phyloP scores from a whole-genome alignment of 2,888 invertebrate genomes.

The Thera obeliscata region DNA sequence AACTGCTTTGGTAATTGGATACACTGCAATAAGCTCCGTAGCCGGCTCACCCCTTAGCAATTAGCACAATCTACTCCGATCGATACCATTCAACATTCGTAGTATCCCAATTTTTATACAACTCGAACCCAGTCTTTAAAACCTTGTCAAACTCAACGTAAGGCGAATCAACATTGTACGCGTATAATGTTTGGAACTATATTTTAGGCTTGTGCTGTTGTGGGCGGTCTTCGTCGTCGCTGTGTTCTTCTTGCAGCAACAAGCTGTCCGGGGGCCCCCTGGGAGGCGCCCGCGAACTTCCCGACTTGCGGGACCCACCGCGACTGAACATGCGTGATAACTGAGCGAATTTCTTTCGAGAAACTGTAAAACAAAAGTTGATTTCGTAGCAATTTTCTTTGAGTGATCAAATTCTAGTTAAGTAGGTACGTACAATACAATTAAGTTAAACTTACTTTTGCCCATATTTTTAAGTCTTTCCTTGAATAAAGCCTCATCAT shows the following conservation, averaged over 20 bases:
- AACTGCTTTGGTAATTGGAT: constrained; percentile 17
- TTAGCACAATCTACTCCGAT: constrained; percentile 25
- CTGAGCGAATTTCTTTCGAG: constrained; percentile 92
- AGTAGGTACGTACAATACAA: neutral
- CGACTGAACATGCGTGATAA: constrained; percentile 91
- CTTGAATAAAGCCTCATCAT: constrained; percentile 89
- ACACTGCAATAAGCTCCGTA: constrained; percentile 26
- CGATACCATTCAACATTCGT: constrained; percentile 40
- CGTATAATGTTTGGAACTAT: constrained; percentile 25
- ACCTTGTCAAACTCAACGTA: constrained; percentile 62
- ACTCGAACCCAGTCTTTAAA: constrained; percentile 76
- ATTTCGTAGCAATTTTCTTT: neutral
- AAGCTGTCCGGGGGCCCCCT: constrained; percentile 84
- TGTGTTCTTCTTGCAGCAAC: constrained; percentile 86
- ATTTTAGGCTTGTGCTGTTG: constrained; percentile 52
- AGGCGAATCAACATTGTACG: constrained; percentile 42
- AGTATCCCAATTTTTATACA: constrained; percentile 58
- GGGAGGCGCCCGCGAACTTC: constrained; percentile 67
- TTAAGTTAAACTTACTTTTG: constrained; percentile 82
- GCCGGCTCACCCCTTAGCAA: constrained; percentile 24
- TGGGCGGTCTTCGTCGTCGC: constrained; percentile 85
- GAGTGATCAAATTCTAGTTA: neutral
- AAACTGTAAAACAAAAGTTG: constrained; percentile 78
- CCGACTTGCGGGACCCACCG: constrained; percentile 81
- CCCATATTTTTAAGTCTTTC: constrained; percentile 93